Evolutionary conservation across 2,797 vertebrate genomes (phyloP).

Genomic region (Toxotes lorentzi): DNA sequence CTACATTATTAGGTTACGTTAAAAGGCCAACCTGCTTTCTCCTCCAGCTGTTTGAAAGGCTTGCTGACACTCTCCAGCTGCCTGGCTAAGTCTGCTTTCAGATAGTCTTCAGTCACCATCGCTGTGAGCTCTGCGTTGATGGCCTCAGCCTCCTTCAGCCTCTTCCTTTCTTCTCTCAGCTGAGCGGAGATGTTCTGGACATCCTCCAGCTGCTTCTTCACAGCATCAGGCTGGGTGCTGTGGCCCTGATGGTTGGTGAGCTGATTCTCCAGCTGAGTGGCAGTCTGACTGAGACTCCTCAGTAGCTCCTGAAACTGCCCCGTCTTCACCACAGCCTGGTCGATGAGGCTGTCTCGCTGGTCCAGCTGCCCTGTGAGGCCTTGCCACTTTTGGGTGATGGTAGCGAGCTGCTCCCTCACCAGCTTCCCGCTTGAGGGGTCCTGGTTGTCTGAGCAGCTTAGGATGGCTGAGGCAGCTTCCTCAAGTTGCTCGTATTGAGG

Average conservation of each 20-base stretch:
- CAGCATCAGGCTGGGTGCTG: constrained; percentile 90
- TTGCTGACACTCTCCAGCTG: constrained; percentile 93
- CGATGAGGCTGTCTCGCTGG: constrained; percentile 90
- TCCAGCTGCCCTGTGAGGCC: constrained; percentile 90
- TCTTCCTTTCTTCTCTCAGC: constrained; percentile 89
- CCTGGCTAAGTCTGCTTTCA: constrained; percentile 92
- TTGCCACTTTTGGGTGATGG: constrained; percentile 93
- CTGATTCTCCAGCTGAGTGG: constrained; percentile 86
- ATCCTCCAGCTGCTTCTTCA: constrained; percentile 92
- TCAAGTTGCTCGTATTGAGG: constrained; percentile 93
- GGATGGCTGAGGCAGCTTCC: constrained; percentile 87
- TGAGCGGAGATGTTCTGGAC: constrained; percentile 89
- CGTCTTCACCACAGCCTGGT: constrained; percentile 91
- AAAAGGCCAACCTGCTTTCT: constrained; percentile 92
- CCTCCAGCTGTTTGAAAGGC: constrained; percentile 92
- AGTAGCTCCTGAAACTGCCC: constrained; percentile 92
- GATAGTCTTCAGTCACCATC: constrained; percentile 94
- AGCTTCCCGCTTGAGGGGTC: constrained; percentile 85
- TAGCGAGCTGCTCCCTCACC: constrained; percentile 88
- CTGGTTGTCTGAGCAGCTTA: constrained; percentile 87
- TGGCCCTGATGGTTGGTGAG: constrained; percentile 86
- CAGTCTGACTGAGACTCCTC: constrained; percentile 85
- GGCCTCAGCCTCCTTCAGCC: constrained; percentile 87
- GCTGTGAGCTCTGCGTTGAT: constrained; percentile 90
- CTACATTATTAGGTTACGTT: constrained; percentile 19